phyloP scores from a whole-genome alignment of 2,113 vertebrate species.

The Scolopax mira region DNA sequence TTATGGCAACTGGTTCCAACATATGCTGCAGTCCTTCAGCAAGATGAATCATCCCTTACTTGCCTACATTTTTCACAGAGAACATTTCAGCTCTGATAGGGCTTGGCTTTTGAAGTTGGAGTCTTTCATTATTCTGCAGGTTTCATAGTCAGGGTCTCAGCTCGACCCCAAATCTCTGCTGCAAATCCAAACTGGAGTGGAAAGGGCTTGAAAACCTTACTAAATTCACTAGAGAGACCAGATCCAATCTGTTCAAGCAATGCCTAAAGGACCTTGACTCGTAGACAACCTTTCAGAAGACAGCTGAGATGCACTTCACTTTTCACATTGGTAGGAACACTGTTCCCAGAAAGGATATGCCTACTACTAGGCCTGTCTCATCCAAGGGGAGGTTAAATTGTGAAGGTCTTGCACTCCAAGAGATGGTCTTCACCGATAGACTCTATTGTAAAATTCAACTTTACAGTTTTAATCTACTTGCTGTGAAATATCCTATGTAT shows the following conservation, averaged over 20 bases:
- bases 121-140: neutral
- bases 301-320: neutral
- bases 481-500: neutral
- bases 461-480: neutral
- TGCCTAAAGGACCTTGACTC: neutral
- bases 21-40: neutral
- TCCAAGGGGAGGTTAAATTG: neutral
- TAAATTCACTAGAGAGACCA: neutral
- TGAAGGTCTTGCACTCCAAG: neutral
- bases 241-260: neutral
- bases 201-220: neutral
- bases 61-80: neutral
- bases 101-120: neutral
- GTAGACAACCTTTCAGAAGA: neutral
- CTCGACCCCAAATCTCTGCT: neutral
- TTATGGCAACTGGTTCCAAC: neutral
- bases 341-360: neutral
- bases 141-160: neutral
- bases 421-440: neutral
- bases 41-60: neutral
- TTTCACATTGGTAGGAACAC: neutral
- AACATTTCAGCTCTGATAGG: neutral
- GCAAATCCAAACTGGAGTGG: neutral
- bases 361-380: neutral
- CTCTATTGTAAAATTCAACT: neutral